Evolutionary conservation across 2,797 vertebrate genomes (phyloP).

Genomic region (Typhlichthys subterraneus): DNA sequence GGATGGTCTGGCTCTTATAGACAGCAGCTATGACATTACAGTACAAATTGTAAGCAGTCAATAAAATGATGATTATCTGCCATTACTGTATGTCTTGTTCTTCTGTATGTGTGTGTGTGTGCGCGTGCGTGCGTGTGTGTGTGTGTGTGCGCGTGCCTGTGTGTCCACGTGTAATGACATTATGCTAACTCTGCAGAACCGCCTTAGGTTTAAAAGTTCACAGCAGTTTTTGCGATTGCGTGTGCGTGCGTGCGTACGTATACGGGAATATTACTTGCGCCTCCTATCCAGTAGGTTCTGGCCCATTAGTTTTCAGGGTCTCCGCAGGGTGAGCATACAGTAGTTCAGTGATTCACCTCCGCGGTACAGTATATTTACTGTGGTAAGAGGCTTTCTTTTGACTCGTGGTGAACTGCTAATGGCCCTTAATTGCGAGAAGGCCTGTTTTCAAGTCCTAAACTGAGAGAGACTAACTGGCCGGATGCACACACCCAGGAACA

Average conservation of each 20-base stretch:
- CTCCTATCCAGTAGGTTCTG: constrained; percentile 61
- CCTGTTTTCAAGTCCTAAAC: constrained; percentile 54
- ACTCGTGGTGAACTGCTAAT: constrained; percentile 71
- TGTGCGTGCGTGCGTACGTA: constrained; percentile 16
- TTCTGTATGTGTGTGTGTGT: constrained; percentile 7
- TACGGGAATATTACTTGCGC: constrained; percentile 8
- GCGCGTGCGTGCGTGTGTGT: constrained; percentile 22
- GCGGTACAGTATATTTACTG: constrained; percentile 56
- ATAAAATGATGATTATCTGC: constrained; percentile 56
- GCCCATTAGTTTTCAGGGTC: constrained; percentile 69
- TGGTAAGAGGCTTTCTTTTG: constrained; percentile 60
- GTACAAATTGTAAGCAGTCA: constrained; percentile 78
- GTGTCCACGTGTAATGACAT: constrained; percentile 13
- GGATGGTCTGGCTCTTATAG: constrained; percentile 62
- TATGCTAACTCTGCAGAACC: constrained; percentile 51
- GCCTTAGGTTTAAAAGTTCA: constrained; percentile 74
- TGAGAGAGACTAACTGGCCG: constrained; percentile 58
- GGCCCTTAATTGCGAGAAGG: constrained; percentile 70
- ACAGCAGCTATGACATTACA: constrained; percentile 74
- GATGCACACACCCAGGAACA: constrained; percentile 12
- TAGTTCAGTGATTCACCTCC: constrained; percentile 65
- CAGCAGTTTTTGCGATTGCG: constrained; percentile 43
- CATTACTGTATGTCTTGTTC: constrained; percentile 31
- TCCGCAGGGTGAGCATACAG: constrained; percentile 53
- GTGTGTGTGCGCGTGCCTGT: constrained; percentile 44